These are phyloP conservation scores for Umimayanthus kanabou DNA, from an alignment of 92 coral and sea anemone species.

Conservation along the genomic window DNA sequence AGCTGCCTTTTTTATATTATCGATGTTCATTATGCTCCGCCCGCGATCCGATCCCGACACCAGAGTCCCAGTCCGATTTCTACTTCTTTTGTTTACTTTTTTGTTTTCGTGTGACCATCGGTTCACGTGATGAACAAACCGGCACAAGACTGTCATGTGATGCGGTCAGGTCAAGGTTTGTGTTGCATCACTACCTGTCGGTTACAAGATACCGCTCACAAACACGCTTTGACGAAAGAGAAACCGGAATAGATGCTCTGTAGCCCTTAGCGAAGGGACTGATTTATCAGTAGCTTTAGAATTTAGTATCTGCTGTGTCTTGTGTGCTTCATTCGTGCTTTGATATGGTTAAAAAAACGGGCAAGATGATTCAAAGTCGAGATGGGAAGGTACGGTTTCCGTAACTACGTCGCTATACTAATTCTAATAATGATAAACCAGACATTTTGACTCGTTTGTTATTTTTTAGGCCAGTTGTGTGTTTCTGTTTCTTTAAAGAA, in stretches of 20 bases:
- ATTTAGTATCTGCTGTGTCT: neutral
- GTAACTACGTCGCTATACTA: no score
- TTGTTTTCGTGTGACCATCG: no score
- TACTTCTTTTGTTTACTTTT: neutral
- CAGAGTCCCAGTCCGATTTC: no score
- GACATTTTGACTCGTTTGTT: neutral
- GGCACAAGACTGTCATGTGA: conserved; percentile 32
- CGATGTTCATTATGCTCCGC: no score
- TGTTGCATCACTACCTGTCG: neutral
- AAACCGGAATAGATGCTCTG: neutral
- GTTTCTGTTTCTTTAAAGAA: no score
- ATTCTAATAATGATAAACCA: neutral
- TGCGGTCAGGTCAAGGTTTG: conserved; percentile 8
- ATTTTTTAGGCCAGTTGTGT: no score
- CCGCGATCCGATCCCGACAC: no score
- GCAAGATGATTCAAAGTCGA: conserved; percentile 19
- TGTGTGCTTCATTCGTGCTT: neutral
- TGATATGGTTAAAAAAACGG: conserved; percentile 18
- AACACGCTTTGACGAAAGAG: neutral
- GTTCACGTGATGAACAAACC: neutral
- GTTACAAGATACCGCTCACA: neutral
- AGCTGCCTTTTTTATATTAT: no score
- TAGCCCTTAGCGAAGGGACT: neutral
- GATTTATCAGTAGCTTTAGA: neutral
- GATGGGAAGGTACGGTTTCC: conserved; percentile 19